Evolutionary conservation across 2,888 invertebrate genomes (phyloP), one percentile per base, ranked within the genome.

Genomic region (Dolomedes plantarius): DNA sequence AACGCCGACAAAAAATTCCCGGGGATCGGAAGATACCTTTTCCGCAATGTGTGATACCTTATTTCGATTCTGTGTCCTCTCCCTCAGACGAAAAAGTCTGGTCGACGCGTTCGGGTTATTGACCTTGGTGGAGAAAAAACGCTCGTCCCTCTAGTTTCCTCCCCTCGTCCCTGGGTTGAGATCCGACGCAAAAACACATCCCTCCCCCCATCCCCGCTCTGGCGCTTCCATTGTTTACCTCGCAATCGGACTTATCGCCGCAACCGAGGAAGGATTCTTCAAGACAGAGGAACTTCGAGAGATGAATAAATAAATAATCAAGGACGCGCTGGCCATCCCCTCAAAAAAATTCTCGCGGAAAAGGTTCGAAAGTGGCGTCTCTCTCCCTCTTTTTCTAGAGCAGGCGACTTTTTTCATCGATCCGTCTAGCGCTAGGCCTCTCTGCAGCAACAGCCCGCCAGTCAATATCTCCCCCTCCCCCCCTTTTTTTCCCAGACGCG

Each of bases 331-430:
- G 23, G 68, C 56, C 56, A 56, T 56, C 56, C 29, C 27, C 23
- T n/a, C 29, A 56, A 77, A 83, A 73, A 78, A 73, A 76, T 68
- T 32, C 71, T 67, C 64, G 62, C 28, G 77, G 41, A 76, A 76
- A 83, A 82, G 62, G 36, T 41, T 36, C 56, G 71, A 83, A 83
- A 85, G 83, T 85, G 83, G 83, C 83, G 83, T 85, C 83, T 77
- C 72, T 36, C 46, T 46, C 56, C 46, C 16, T 56, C 83, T 85
- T 85, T 85, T 85, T 85, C 72, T 77, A 73, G 69, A 83, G 64
- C 71, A 46, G 72, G 72, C 77, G 83, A 85, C 83, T 85, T 85
- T 85, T 85, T 85, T 85, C 77, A 85, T 85, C 83, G 83, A 85
- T 85, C 83, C 77, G 83, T 85, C 83, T 85, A 77, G 83, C 41